Percentiles rank a stretch among this genome's conserved stretches.
Conservation (phyloP, 1,140 invertebrate genomes). For the Tribolium madens region DNA sequence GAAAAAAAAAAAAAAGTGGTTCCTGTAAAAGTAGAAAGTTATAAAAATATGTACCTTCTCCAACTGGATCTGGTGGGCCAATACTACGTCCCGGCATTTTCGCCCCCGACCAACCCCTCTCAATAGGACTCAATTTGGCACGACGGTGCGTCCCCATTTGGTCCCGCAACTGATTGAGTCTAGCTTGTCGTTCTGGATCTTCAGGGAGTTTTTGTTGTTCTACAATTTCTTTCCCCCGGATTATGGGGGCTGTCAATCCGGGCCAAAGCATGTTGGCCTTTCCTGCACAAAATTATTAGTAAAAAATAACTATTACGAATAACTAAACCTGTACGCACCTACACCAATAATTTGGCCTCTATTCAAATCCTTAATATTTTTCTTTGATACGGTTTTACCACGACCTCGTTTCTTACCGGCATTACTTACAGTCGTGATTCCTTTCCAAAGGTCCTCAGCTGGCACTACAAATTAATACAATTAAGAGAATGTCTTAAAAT, state of each 20-base stretch:
- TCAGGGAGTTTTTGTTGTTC: conserved; percentile 77
- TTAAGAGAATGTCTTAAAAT: background rate
- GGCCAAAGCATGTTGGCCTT: conserved; percentile 91
- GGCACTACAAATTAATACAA: conserved; percentile 70
- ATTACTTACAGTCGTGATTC: conserved; percentile 95
- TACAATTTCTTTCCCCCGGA: conserved; percentile 82
- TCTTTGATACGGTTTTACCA: conserved; percentile 82
- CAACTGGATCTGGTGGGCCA: conserved; percentile 88
- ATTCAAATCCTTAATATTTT: conserved; percentile 86
- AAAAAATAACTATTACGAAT: background rate
- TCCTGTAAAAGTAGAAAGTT: background rate
- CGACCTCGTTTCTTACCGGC: conserved; percentile 94
- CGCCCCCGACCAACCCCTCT: conserved; percentile 90
- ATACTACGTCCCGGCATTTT: conserved; percentile 86
- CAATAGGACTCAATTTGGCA: conserved; percentile 79
- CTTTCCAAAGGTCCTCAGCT: conserved; percentile 91
- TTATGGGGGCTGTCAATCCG: conserved; percentile 87
- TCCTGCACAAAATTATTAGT: conserved; percentile 64
- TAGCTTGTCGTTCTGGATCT: conserved; percentile 78
- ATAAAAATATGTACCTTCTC: conserved; percentile 70
- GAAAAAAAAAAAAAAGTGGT: conserved; percentile 61
- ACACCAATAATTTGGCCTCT: conserved; percentile 89
- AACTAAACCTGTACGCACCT: conserved; percentile 68
- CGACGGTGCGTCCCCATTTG: conserved; percentile 73
- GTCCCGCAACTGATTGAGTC: conserved; percentile 79